phyloP scores from a whole-genome alignment of 2,113 vertebrate species.

The Oncorhynchus mykiss region DNA sequence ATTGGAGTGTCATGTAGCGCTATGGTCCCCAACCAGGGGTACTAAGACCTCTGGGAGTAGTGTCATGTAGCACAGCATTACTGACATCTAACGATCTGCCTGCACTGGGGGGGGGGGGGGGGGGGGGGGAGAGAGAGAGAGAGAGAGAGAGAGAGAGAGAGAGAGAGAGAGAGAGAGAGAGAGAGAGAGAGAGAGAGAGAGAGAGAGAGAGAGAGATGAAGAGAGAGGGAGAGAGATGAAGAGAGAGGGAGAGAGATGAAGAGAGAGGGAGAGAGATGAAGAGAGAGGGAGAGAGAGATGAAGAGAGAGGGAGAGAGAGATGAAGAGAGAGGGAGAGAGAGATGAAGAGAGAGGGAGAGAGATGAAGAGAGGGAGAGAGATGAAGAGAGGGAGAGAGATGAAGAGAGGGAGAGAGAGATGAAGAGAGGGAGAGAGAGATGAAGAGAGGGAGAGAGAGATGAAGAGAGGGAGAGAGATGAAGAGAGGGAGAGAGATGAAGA shows the following conservation, averaged over 20 bases:
- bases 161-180: not conserved
- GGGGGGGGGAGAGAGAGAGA: not conserved
- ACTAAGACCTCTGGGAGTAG: too few relatives aligned
- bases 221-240: too few relatives aligned
- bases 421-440: not conserved
- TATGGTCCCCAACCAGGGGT: too few relatives aligned
- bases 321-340: slow-evolving; percentile 9
- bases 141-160: not conserved
- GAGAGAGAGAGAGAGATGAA: not conserved
- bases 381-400: too few relatives aligned
- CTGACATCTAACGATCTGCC: too few relatives aligned
- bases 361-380: not conserved
- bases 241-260: too few relatives aligned
- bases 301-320: not conserved
- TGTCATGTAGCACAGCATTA: too few relatives aligned
- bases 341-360: not conserved
- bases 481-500: not conserved
- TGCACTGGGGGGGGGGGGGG: too few relatives aligned
- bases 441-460: too few relatives aligned
- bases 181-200: not conserved
- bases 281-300: too few relatives aligned
- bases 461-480: not conserved
- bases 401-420: not conserved
- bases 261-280: too few relatives aligned
- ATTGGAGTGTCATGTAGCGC: too few relatives aligned